These are phyloP conservation scores for Pavo muticus DNA, from an alignment of 2,113 vertebrate genomes.

Conservation along the genomic window DNA sequence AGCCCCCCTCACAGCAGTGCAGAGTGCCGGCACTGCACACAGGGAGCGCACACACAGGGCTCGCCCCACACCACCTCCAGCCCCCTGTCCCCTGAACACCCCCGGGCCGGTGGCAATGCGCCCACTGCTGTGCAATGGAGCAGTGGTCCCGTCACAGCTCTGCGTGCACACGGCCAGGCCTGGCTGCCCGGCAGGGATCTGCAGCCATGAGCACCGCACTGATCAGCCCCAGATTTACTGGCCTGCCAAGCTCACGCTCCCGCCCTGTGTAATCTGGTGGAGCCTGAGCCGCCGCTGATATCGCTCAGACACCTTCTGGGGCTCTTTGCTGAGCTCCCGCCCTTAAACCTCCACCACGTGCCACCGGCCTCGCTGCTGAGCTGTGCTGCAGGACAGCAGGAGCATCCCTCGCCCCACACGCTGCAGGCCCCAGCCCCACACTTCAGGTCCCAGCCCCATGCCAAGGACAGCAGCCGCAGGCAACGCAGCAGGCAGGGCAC, in stretches of 20 bases:
- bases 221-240: neutral
- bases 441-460: no score
- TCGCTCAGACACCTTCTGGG: neutral
- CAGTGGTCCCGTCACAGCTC: neutral
- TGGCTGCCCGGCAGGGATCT: neutral
- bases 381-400: no score
- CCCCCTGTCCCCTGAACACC: no score
- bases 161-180: neutral
- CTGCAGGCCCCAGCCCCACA: neutral
- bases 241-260: neutral
- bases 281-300: neutral
- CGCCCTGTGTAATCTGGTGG: neutral
- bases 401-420: rapidly evolving
- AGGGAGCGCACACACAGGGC: no score
- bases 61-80: no score
- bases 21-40: no score
- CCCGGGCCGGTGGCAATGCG: neutral
- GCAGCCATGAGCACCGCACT: neutral
- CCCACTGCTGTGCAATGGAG: neutral
- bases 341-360: neutral
- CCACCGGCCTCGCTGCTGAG: neutral
- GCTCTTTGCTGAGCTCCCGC: neutral
- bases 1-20: no score
- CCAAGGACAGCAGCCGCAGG: rapidly evolving
- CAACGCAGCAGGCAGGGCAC: neutral